Evolutionary conservation across 2,797 vertebrate species (phyloP).

Genomic region (Rhincodon typus): DNA sequence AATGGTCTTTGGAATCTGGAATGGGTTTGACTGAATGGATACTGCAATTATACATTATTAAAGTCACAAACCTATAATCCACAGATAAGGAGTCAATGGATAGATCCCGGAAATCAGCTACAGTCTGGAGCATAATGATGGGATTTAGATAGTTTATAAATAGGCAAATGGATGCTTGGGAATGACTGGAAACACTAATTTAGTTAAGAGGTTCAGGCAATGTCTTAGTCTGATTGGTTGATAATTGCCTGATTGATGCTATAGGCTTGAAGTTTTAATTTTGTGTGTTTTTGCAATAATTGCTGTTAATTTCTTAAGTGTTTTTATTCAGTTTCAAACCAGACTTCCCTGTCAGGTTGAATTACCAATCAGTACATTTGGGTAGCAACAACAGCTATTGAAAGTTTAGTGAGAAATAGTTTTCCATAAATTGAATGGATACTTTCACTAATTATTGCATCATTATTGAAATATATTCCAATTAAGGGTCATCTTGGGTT

Average conservation of each 20-base stretch:
- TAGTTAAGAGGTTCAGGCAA: not conserved
- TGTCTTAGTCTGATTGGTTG: not conserved
- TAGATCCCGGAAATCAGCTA: not conserved
- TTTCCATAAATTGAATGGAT: too few relatives aligned
- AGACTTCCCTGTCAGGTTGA: not conserved
- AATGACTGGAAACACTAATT: not conserved
- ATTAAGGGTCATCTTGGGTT: constrained; percentile 20
- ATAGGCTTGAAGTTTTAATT: not conserved
- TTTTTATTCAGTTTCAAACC: constrained; percentile 7
- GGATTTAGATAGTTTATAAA: not conserved
- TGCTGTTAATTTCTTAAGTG: constrained; percentile 5
- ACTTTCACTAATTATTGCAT: too few relatives aligned
- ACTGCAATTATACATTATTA: not conserved
- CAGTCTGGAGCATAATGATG: not conserved
- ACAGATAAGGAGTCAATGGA: not conserved
- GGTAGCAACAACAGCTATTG: not conserved
- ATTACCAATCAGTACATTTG: not conserved
- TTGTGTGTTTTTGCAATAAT: not conserved
- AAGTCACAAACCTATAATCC: not conserved
- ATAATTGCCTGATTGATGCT: not conserved
- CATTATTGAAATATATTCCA: constrained; percentile 25
- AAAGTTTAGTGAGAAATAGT: not conserved
- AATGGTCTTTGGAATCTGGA: not conserved
- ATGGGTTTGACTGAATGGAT: not conserved
- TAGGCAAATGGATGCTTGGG: not conserved